Evolutionary conservation across 2,113 vertebrate genomes (phyloP).

Genomic region (Perognathus longimembris): DNA sequence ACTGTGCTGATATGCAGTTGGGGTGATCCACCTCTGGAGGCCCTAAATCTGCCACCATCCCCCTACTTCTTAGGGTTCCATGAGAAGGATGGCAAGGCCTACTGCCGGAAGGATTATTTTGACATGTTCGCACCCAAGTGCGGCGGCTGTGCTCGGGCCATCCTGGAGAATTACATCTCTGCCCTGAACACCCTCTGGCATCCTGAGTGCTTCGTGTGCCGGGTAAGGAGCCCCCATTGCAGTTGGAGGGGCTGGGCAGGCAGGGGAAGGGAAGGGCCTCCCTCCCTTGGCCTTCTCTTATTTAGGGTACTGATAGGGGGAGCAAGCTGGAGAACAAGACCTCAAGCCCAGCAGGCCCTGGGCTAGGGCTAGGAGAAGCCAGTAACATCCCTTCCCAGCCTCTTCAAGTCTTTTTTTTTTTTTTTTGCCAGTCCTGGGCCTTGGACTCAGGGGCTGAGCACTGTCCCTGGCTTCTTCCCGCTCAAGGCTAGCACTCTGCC

Average conservation of each 20-base stretch:
- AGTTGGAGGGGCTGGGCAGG: neutral
- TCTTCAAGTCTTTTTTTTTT: neutral
- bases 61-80: slow-evolving; percentile 91
- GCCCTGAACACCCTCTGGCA: slow-evolving; percentile 98
- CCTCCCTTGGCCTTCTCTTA: neutral
- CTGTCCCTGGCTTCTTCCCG: too few relatives aligned
- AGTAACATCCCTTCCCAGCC: neutral
- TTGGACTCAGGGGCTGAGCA: too few relatives aligned
- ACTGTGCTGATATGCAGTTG: neutral
- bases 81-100: slow-evolving; percentile 98
- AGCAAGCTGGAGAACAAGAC: too few relatives aligned
- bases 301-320: neutral
- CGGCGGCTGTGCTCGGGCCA: slow-evolving; percentile 96
- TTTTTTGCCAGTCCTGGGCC: too few relatives aligned
- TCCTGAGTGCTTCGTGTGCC: slow-evolving; percentile 98
- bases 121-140: slow-evolving; percentile 99
- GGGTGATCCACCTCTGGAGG: neutral
- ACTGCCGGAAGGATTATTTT: slow-evolving; percentile 99
- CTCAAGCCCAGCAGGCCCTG: neutral
- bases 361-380: neutral
- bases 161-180: slow-evolving; percentile 99
- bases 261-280: neutral
- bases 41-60: neutral
- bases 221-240: slow-evolving; percentile 88
- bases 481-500: too few relatives aligned